Conservation (phyloP, 2,888 invertebrate species). For the Thecocarcelia acutangulata region DNA sequence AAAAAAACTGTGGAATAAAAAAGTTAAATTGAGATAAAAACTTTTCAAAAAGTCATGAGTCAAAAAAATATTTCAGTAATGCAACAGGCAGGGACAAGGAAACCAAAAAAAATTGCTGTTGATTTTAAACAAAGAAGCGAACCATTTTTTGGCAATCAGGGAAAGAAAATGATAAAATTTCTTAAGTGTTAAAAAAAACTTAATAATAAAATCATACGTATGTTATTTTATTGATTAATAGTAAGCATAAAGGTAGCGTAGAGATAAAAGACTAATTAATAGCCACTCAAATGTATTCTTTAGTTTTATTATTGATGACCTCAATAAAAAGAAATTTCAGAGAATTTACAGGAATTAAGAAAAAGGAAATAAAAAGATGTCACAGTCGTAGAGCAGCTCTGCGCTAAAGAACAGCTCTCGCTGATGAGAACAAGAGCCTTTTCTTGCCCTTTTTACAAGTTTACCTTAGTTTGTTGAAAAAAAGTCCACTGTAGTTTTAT, state of each 20-base stretch:
- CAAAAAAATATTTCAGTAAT: conserved; percentile 54
- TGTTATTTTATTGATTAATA: conserved; percentile 46
- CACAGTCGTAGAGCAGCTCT: too few relatives aligned
- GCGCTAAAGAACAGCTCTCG: too few relatives aligned
- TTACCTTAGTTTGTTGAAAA: too few relatives aligned
- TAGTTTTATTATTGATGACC: too few relatives aligned
- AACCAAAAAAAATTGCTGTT: conserved; percentile 11
- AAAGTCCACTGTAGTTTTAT: too few relatives aligned
- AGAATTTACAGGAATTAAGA: too few relatives aligned
- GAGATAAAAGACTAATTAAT: conserved; percentile 1
- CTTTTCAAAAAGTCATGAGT: conserved; percentile 54
- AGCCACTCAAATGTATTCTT: too few relatives aligned
- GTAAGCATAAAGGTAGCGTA: conserved; percentile 23
- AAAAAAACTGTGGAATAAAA: conserved; percentile 40
- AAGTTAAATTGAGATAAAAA: conserved; percentile 55
- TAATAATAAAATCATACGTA: conserved; percentile 17
- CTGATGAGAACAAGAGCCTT: too few relatives aligned
- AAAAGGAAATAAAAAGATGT: too few relatives aligned
- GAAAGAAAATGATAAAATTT: conserved; percentile 19
- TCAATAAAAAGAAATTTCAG: too few relatives aligned
- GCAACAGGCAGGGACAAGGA: conserved; percentile 29
- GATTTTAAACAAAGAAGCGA: neutral
- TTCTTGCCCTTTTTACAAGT: too few relatives aligned
- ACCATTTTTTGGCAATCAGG: conserved; percentile 31
- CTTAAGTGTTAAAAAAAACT: conserved; percentile 11